Conservation (phyloP, 2,888 invertebrate genomes). For the Eumerus sabulonum region DNA sequence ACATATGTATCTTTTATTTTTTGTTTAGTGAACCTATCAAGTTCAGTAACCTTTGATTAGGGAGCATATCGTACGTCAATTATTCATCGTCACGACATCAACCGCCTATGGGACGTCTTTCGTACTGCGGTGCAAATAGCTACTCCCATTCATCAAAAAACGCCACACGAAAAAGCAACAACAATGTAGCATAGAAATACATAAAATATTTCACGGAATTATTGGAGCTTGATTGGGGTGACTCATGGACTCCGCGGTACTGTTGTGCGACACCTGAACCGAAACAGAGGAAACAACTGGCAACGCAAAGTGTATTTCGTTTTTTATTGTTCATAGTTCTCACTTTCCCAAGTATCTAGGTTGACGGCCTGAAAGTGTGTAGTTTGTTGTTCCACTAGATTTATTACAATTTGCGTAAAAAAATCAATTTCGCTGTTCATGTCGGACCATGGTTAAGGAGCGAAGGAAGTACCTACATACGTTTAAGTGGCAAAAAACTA, state of each 20-base stretch:
- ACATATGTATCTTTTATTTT: constrained; percentile 13
- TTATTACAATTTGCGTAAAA: not conserved
- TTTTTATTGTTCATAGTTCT: too few relatives aligned
- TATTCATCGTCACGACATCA: constrained; percentile 33
- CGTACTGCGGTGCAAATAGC: not conserved
- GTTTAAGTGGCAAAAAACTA: too few relatives aligned
- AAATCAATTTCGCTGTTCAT: not conserved
- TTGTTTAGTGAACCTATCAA: constrained; percentile 30
- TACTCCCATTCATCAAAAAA: constrained; percentile 15
- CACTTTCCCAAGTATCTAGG: too few relatives aligned
- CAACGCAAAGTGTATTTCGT: too few relatives aligned
- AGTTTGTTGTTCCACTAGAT: not conserved
- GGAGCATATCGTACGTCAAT: constrained; percentile 36
- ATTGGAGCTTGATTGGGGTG: constrained; percentile 27
- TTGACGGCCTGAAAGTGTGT: not conserved
- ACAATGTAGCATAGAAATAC: constrained; percentile 1
- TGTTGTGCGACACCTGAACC: constrained; percentile 9
- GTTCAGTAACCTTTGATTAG: constrained; percentile 52
- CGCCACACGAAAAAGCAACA: not conserved
- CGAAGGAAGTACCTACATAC: too few relatives aligned
- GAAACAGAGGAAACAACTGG: not conserved
- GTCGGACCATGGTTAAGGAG: too few relatives aligned
- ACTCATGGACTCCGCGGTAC: constrained; percentile 20
- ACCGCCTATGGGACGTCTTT: not conserved
- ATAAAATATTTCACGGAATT: constrained; percentile 17